These are phyloP conservation scores for Cosmopolites sordidus DNA, from an alignment of 2,888 invertebrate species.

Conservation along the genomic window DNA sequence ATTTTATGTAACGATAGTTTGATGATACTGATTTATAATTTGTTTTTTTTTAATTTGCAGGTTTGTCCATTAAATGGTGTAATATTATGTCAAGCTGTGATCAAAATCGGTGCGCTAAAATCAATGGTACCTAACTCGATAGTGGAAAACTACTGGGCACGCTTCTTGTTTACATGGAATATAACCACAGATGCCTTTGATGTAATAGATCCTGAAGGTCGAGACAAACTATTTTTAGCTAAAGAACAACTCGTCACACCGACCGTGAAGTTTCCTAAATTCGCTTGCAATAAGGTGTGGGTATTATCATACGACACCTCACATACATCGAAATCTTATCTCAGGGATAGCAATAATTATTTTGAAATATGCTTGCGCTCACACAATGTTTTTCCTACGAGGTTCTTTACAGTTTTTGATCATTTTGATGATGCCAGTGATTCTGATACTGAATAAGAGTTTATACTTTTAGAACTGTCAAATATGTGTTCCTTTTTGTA, in stretches of 20 bases:
- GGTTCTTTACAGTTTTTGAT: not conserved
- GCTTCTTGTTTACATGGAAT: constrained; percentile 46
- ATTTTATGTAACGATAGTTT: no score
- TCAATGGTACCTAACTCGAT: constrained; percentile 36
- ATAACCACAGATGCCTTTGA: constrained; percentile 45
- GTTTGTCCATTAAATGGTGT: constrained; percentile 48
- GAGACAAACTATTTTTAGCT: constrained; percentile 38
- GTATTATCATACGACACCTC: constrained; percentile 41
- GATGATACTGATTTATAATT: no score
- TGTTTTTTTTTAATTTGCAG: no score
- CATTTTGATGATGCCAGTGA: constrained; percentile 1
- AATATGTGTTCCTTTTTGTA: no score
- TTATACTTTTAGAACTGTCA: no score
- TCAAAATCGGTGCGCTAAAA: constrained; percentile 45
- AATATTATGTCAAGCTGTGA: constrained; percentile 47
- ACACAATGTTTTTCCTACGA: not conserved
- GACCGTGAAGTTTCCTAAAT: constrained; percentile 24
- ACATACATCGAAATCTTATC: constrained; percentile 37
- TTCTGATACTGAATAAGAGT: constrained; percentile 9
- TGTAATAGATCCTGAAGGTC: constrained; percentile 40
- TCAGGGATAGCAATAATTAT: constrained; percentile 43
- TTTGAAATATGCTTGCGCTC: constrained; percentile 32
- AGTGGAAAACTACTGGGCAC: constrained; percentile 41
- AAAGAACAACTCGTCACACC: constrained; percentile 33
- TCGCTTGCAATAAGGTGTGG: constrained; percentile 37